Conservation (phyloP, 2,888 invertebrate genomes). For the Linnaemya tessellans region DNA sequence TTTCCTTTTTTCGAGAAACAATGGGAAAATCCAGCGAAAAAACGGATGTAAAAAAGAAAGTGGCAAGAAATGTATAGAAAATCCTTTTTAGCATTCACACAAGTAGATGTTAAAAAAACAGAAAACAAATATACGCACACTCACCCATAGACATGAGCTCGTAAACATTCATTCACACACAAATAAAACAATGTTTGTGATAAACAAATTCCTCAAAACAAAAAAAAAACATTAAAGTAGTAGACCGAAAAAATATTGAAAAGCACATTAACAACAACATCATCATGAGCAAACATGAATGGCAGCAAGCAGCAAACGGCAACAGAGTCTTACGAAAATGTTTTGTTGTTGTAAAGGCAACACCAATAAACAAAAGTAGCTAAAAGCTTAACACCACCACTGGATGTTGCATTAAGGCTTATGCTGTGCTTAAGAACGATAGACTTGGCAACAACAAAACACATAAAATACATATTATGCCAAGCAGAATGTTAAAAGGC, state of each 20-base stretch:
- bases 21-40: slow-evolving; percentile 1
- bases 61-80: slow-evolving; percentile 54
- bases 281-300: slow-evolving; percentile 25
- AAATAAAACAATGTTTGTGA: slow-evolving; percentile 45
- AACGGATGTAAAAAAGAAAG: background rate
- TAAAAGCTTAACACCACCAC: slow-evolving; percentile 36
- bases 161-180: slow-evolving; percentile 28
- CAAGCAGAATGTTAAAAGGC: slow-evolving; percentile 39
- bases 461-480: slow-evolving; percentile 17
- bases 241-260: slow-evolving; percentile 54
- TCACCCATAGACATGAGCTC: background rate
- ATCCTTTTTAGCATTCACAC: slow-evolving; percentile 63
- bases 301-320: slow-evolving; percentile 10
- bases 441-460: slow-evolving; percentile 38
- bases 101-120: slow-evolving; percentile 48
- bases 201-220: slow-evolving; percentile 32
- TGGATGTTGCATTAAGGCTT: slow-evolving; percentile 43
- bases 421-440: slow-evolving; percentile 28
- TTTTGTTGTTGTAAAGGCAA: slow-evolving; percentile 9
- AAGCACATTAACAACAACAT: slow-evolving; percentile 35
- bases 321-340: slow-evolving; percentile 19
- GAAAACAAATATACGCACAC: slow-evolving; percentile 28
- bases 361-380: slow-evolving; percentile 47
- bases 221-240: background rate
- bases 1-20: slow-evolving; percentile 36